Percentiles rank a stretch among this genome's conserved stretches.
Conservation (phyloP, 1,140 invertebrate species). For the Plutomurus gul region DNA sequence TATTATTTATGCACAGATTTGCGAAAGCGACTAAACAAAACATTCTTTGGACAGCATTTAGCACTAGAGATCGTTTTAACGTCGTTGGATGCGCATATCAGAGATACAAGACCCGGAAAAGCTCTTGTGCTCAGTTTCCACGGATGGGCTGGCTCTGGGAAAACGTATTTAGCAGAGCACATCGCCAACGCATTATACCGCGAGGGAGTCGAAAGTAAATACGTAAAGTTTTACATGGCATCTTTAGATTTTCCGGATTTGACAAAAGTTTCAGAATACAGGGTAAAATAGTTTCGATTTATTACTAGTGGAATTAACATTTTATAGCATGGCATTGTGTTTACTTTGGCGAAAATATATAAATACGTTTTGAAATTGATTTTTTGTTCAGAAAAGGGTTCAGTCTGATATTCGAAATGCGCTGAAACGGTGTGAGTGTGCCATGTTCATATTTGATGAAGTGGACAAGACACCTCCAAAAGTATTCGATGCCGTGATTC, state of each 20-base stretch:
- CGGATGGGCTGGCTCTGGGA: conserved; percentile 50
- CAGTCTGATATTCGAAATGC: conserved; percentile 28
- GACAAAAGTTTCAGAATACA: conserved; percentile 18
- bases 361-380: background rate
- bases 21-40: background rate
- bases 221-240: conserved; percentile 33
- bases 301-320: too few species aligned
- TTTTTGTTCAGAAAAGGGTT: conserved; percentile 26
- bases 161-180: conserved; percentile 43
- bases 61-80: conserved; percentile 55
- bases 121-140: conserved; percentile 59
- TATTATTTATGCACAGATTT: background rate
- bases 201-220: conserved; percentile 44
- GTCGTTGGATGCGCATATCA: conserved; percentile 56
- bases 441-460: conserved; percentile 50
- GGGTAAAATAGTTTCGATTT: conserved; percentile 15
- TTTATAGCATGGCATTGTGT: background rate
- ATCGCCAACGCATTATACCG: conserved; percentile 43
- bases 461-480: conserved; percentile 48
- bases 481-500: conserved; percentile 43
- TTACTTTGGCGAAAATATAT: background rate
- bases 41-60: conserved; percentile 59
- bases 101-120: conserved; percentile 57
- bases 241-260: conserved; percentile 33
- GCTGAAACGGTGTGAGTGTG: conserved; percentile 22